A percentile compares a stretch with the other conserved stretches of the same genome.
Conservation (phyloP, 1,140 invertebrate genomes). For the Nasonia giraulti region DNA sequence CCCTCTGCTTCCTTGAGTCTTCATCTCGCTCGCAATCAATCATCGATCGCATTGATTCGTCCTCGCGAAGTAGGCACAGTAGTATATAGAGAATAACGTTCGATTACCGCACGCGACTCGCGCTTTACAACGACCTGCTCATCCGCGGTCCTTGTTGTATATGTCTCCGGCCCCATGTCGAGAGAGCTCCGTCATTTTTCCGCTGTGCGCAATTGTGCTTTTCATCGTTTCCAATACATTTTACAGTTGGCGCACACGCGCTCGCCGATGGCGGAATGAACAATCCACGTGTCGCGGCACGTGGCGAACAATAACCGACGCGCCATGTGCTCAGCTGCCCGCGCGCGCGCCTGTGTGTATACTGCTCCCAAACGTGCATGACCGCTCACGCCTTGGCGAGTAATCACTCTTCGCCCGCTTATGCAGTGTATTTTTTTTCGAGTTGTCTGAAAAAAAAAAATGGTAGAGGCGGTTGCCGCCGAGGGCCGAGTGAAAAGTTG, state of each 20-base stretch:
- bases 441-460: background rate
- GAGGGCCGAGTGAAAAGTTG: constrained; percentile 6
- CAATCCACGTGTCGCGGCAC: constrained; percentile 72
- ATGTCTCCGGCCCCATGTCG: background rate
- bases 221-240: constrained; percentile 39
- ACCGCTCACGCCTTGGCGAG: constrained; percentile 43
- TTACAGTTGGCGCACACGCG: background rate
- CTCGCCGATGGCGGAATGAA: constrained; percentile 65
- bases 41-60: constrained; percentile 33
- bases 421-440: background rate
- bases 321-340: constrained; percentile 63
- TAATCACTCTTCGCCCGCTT: background rate
- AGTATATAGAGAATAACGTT: too few relatives aligned
- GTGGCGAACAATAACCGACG: constrained; percentile 61
- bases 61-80: too few relatives aligned
- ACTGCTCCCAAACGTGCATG: background rate
- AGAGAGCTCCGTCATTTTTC: background rate
- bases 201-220: constrained; percentile 25
- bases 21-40: constrained; percentile 15
- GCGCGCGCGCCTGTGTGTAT: background rate
- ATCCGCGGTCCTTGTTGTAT: background rate
- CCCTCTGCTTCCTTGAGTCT: background rate
- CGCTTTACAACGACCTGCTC: background rate
- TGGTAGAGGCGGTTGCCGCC: too few relatives aligned
- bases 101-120: background rate